A percentile compares a stretch with the other conserved stretches of the same genome.
Conservation (phyloP, 2,888 invertebrate genomes). For the Temnothorax rugatulus region DNA sequence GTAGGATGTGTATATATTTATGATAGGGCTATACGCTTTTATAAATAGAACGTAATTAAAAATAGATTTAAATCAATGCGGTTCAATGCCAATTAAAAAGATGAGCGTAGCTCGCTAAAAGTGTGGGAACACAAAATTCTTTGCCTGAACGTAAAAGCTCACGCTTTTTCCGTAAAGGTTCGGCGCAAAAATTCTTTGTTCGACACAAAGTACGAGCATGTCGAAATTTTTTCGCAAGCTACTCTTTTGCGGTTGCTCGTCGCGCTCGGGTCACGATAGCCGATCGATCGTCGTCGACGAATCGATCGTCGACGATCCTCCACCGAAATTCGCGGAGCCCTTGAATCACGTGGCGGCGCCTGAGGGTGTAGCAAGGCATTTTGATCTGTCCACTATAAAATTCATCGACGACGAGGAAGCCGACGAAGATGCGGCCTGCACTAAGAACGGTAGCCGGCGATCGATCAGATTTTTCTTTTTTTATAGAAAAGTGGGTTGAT, state of each 20-base stretch:
- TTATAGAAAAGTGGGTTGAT: constrained; percentile 51
- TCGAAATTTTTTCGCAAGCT: constrained; percentile 79
- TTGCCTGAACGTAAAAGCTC: neutral
- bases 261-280: constrained; percentile 70
- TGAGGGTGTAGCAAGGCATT: constrained; percentile 72
- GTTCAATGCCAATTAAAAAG: constrained; percentile 28
- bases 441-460: constrained; percentile 64
- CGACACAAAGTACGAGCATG: constrained; percentile 56
- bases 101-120: neutral
- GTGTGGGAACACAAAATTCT: neutral
- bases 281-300: constrained; percentile 76
- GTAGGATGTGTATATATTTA: constrained; percentile 26
- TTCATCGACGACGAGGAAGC: constrained; percentile 83
- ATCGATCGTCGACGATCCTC: constrained; percentile 73
- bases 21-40: neutral
- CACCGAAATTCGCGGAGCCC: constrained; percentile 64
- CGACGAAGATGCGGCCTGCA: constrained; percentile 47
- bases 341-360: constrained; percentile 33
- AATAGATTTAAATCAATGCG: constrained; percentile 29
- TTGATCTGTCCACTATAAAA: constrained; percentile 82
- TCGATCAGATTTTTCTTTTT: constrained; percentile 51
- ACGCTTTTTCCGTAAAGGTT: no score
- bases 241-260: constrained; percentile 81
- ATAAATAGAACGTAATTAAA: constrained; percentile 39
- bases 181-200: neutral